Base-by-base conservation (phyloP, 2,113 vertebrate species). In the Struthio camelus region DNA sequence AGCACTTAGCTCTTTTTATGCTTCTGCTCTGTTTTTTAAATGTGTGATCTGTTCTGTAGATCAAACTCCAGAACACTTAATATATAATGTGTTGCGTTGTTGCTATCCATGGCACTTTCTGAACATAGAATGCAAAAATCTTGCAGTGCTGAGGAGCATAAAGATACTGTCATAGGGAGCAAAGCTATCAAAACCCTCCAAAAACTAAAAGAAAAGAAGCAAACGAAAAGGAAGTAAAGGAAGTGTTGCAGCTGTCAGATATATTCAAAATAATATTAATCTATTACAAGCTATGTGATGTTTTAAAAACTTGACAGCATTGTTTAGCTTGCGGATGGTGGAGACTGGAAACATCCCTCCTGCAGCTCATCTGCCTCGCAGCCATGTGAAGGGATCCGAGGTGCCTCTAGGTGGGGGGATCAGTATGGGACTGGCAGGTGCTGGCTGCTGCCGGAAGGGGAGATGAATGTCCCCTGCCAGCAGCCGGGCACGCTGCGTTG, bases 351-450 rank as follows among this genome's bases (percentile, higher is more conserved):
- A 13, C 2, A 1, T n/a, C 10, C 53, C 15, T 64, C n/a, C 51
- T 3, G 2, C 38, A 20, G 30, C 42, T 82, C 11, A 8, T 34
- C 27, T 76, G n/a, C 19, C 16, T 7, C 11, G 1, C 1, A 3
- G n/a, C 24, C 30, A 20, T 51, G n/a, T 14, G 46, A 77, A 14
- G 58, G 34, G 61, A 58, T 9, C 8, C 9, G 6, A 11, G 7
- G 13, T n/a, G 38, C 30, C 28, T 20, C 38, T 82, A 17, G 28
- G 34, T 0, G 2, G 36, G 16, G 32, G 14, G 16, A 8, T 59
- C 65, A n/a, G 18, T 0, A 6, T 1, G 13, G 65, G 25, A 11
- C 44, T 51, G 70, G 56, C 58, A 56, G 19, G 54, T 48, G 14
- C 13, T 24, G 42, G 59, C 46, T 36, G 6, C 59, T 36, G 28